phyloP scores from a whole-genome alignment of 2,888 invertebrate species.

The Cybosia mesomella region DNA sequence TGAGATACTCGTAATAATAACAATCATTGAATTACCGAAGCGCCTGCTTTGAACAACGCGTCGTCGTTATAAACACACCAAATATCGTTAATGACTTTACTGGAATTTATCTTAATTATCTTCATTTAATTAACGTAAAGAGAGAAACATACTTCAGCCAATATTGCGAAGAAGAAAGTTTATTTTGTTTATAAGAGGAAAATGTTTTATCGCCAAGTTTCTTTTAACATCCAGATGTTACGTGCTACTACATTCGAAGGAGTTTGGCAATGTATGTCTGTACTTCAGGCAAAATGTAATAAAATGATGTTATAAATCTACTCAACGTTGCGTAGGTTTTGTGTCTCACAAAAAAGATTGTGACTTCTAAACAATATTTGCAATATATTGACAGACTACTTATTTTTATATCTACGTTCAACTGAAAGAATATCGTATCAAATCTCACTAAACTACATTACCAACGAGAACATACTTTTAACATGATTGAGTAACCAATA shows the following conservation, averaged over 20 bases:
- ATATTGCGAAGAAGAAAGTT: slow-evolving; percentile 12
- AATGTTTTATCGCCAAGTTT: slow-evolving; percentile 3
- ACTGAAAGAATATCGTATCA: neutral
- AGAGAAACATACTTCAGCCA: neutral
- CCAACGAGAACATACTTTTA: neutral
- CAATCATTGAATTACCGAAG: neutral
- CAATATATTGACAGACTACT: neutral
- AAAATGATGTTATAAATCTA: slow-evolving; percentile 18
- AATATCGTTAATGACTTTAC: neutral
- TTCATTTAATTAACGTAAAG: slow-evolving; percentile 14
- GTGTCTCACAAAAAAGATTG: neutral
- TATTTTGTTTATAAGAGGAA: neutral
- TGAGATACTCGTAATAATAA: neutral
- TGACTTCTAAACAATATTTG: neutral
- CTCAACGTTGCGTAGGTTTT: neutral
- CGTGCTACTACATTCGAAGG: neutral
- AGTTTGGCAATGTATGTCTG: neutral
- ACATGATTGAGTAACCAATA: neutral
- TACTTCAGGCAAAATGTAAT: slow-evolving; percentile 18
- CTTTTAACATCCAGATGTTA: slow-evolving; percentile 12
- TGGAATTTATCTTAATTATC: slow-evolving; percentile 12
- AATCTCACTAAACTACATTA: neutral
- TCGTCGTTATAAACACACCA: slow-evolving; percentile 5
- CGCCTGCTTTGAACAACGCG: neutral
- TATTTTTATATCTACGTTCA: neutral